Conservation (phyloP, 1,140 invertebrate genomes). For the Eueides isabella region DNA sequence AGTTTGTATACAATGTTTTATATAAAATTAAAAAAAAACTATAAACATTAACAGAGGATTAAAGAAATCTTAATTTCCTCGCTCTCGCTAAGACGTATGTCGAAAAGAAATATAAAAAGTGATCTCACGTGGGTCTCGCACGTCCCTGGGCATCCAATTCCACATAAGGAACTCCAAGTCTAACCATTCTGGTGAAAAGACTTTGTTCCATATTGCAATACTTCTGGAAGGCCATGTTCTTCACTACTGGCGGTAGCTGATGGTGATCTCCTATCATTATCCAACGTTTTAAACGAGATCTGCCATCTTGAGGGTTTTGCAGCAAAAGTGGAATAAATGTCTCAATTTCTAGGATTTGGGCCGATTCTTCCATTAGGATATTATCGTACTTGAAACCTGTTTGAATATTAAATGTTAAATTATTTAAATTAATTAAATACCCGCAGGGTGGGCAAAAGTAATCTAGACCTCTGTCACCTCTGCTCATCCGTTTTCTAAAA, state of each 20-base stretch:
- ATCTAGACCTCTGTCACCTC: no score
- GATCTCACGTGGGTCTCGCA: constrained; percentile 89
- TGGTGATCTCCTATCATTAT: constrained; percentile 99
- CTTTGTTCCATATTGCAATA: constrained; percentile 99
- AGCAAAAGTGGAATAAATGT: constrained; percentile 99
- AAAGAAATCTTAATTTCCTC: no score
- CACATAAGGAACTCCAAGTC: constrained; percentile 97
- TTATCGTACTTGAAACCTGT: constrained; percentile 98
- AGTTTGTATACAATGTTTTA: no score
- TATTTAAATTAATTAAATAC: background rate
- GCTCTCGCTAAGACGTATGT: background rate
- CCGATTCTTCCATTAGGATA: constrained; percentile 99
- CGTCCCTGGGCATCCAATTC: constrained; percentile 99
- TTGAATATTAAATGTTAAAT: background rate
- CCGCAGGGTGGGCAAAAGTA: no score
- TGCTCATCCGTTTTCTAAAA: no score
- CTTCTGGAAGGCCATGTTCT: constrained; percentile 99
- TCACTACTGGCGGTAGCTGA: constrained; percentile 99
- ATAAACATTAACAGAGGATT: no score
- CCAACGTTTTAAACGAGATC: constrained; percentile 98
- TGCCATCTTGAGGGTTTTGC: constrained; percentile 98
- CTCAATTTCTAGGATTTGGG: constrained; percentile 99
- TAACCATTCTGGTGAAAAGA: constrained; percentile 97
- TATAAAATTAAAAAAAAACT: no score
- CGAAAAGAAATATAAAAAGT: background rate